A percentile compares a stretch with the other conserved stretches of the same genome.
Evolutionary conservation across 2,113 vertebrate genomes (phyloP).

Genomic region (Dromaius novaehollandiae): DNA sequence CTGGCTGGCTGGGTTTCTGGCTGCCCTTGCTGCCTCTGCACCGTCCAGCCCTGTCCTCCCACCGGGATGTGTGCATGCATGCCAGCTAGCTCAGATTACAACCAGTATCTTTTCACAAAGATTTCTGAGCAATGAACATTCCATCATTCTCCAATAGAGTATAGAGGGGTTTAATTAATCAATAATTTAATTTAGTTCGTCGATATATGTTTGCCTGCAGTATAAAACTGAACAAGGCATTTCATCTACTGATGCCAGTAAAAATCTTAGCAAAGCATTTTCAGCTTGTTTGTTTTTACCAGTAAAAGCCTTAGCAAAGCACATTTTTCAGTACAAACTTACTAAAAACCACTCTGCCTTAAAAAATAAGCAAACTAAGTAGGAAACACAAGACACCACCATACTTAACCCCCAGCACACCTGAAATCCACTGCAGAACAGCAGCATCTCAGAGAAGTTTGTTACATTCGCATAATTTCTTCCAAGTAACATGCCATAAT

Average conservation of each 20-base stretch:
- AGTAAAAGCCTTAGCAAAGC: constrained; percentile 58
- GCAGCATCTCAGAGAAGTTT: background rate
- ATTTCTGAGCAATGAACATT: background rate
- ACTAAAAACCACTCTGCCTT: background rate
- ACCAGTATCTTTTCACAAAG: background rate
- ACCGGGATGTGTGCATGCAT: background rate
- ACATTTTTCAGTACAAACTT: constrained; percentile 37
- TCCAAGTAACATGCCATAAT: background rate
- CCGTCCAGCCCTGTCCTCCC: background rate
- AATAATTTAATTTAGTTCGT: background rate
- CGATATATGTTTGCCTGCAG: constrained; percentile 2
- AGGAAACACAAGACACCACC: background rate
- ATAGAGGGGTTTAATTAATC: background rate
- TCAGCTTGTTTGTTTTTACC: constrained; percentile 3
- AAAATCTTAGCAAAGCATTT: constrained; percentile 56
- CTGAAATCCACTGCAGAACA: background rate
- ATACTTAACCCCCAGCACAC: background rate
- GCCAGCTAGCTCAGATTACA: background rate
- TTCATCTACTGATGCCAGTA: constrained; percentile 31
- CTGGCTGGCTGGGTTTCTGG: background rate
- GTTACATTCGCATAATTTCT: background rate
- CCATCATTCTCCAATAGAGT: background rate
- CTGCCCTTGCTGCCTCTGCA: background rate
- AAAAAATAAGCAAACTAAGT: constrained; percentile 37
- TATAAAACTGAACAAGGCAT: background rate